These are phyloP conservation scores for Diorhabda sublineata DNA, from an alignment of 1,140 invertebrate species.

Conservation along the genomic window DNA sequence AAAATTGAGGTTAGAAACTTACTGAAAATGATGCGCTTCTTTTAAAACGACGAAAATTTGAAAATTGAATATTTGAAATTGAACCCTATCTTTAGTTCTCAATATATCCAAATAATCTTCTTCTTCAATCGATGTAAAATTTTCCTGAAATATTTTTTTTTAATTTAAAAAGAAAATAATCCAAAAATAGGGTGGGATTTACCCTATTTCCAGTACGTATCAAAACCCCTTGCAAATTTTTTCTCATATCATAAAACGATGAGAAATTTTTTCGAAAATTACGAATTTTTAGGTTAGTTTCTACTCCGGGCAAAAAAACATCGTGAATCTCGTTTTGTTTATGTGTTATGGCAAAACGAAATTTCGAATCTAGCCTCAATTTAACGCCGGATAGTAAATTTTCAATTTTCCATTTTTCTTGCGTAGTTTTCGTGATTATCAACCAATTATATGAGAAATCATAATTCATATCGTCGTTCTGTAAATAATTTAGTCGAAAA, in stretches of 20 bases:
- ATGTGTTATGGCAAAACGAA: no score
- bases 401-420: no score
- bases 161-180: no score
- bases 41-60: constrained; percentile 3
- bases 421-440: no score
- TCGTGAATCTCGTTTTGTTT: constrained; percentile 2
- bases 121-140: background rate
- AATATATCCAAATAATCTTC: background rate
- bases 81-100: background rate
- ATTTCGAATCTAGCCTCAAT: no score
- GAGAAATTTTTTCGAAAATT: background rate
- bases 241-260: constrained; percentile 13
- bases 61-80: constrained; percentile 11
- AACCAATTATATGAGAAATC: no score
- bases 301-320: constrained; percentile 4
- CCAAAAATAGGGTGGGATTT: background rate
- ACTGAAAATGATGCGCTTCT: constrained; percentile 12
- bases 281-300: background rate
- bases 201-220: constrained; percentile 11
- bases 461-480: no score
- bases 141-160: no score
- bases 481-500: no score
- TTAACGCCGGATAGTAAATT: no score
- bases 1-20: background rate
- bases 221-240: constrained; percentile 12